Conservation (phyloP, 2,888 invertebrate genomes). For the Drosophila multiciliata region DNA sequence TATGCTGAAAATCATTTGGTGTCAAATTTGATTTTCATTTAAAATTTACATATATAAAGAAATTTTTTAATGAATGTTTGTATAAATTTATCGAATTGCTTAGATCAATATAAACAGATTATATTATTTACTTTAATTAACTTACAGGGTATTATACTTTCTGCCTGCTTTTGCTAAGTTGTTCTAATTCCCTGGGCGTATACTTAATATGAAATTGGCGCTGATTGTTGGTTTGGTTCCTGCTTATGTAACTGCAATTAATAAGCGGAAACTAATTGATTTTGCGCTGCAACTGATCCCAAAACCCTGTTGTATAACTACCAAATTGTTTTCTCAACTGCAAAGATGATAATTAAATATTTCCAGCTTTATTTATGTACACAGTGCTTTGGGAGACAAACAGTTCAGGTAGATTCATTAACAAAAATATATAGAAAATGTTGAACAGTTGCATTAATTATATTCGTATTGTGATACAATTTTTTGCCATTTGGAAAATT, state of each 20-base stretch:
- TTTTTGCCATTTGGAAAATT: neutral
- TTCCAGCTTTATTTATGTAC: conserved; percentile 30
- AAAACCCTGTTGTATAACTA: conserved; percentile 13
- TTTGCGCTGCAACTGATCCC: conserved; percentile 37
- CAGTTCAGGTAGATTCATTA: neutral
- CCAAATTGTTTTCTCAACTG: conserved; percentile 3
- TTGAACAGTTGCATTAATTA: neutral
- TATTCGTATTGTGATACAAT: neutral
- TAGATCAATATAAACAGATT: neutral
- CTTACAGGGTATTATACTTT: neutral
- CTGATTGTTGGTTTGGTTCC: conserved; percentile 28
- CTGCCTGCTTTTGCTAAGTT: neutral
- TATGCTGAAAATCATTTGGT: no score
- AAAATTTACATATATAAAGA: neutral
- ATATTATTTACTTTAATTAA: neutral
- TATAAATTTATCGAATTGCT: neutral
- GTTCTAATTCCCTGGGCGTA: conserved; percentile 1
- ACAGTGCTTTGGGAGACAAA: conserved; percentile 4
- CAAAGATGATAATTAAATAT: conserved; percentile 30
- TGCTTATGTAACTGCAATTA: conserved; percentile 39
- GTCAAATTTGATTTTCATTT: neutral
- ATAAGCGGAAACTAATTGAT: conserved; percentile 46
- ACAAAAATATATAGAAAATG: neutral
- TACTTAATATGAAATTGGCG: conserved; percentile 26
- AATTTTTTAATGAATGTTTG: neutral